Evolutionary conservation across 2,888 invertebrate species (phyloP), one percentile per base, ranked within the genome.

Genomic region (Aromia moschata): DNA sequence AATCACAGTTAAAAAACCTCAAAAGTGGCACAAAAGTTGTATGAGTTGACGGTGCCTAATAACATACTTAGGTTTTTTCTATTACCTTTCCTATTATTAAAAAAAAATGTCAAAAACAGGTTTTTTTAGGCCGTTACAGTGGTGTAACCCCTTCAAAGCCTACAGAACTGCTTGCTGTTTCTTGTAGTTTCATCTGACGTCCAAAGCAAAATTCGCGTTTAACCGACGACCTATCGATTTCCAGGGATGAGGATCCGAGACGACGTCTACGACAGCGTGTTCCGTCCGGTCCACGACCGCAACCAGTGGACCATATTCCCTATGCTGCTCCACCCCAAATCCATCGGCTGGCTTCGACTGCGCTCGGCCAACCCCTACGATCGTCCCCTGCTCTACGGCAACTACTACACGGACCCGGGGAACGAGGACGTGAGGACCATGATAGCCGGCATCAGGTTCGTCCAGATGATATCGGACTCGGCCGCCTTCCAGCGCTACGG

Each of bases 371-470:
- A 89, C 74, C 88, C 89, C 0, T 77, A 82, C 31, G 83, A 85
- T 17, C 83, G 84, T 74, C 89, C 89, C 0, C 75, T 82, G 15
- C 83, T 90, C 36, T 82, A 86, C 69, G 85, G 87, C 1, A 87
- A 87, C 67, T 70, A 53, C 46, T 69, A 64, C 47, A 61, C 67
- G 1, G 82, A 81, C 14, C 73, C 79, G 0, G 71, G 80, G 14
- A 85, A 85, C 60, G 69, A 81, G 1, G 81, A 84, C 46, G 30
- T 74, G 9, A 58, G 64, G 54, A 81, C 84, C 0, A 75, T 88
- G 51, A 79, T 89, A n/a, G 81, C 83, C 18, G 86, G 84, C 14
- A 83, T 86, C 49, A 79, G 80, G 55, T 77, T 80, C 69, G 79
- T 82, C 11, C 70, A 85, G 20, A 78, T 80, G 16, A 65, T 86